These are phyloP conservation scores for Eupithecia dodoneata DNA, from an alignment of 2,888 invertebrate genomes.

Conservation along the genomic window DNA sequence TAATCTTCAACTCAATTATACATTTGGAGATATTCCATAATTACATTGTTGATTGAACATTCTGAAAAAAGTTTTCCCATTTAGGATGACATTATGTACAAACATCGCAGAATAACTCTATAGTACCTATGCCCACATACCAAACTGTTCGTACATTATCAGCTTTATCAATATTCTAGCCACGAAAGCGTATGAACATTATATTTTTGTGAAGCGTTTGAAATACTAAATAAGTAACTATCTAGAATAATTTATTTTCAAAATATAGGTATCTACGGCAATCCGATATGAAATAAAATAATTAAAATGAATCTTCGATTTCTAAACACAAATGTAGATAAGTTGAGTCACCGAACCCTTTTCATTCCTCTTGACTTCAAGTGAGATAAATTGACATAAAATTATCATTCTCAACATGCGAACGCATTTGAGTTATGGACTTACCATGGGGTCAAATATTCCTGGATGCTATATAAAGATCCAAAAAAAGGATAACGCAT, in stretches of 20 bases:
- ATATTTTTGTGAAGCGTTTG: background rate
- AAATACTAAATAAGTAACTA: background rate
- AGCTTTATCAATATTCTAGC: background rate
- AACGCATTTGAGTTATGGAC: conserved; percentile 23
- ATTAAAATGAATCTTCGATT: conserved; percentile 26
- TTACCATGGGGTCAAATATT: conserved; percentile 27
- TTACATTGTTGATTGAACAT: background rate
- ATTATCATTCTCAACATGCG: conserved; percentile 38
- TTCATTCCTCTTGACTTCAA: conserved; percentile 47
- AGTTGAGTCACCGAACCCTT: conserved; percentile 52
- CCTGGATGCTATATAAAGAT: conserved; percentile 15
- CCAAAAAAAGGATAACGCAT: background rate
- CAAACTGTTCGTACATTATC: background rate
- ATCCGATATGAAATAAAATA: background rate
- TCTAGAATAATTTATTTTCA: background rate
- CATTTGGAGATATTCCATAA: background rate
- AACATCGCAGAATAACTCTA: too few species aligned
- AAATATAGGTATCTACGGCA: background rate
- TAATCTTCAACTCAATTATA: conserved; percentile 4
- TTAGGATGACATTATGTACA: background rate
- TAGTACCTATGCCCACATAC: background rate
- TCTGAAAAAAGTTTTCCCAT: background rate
- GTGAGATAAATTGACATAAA: conserved; percentile 45
- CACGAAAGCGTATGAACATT: background rate
- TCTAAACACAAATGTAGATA: conserved; percentile 18